These are phyloP conservation scores for Artemia sp. DNA, from an alignment of 2,888 invertebrate species.

Conservation along the genomic window DNA sequence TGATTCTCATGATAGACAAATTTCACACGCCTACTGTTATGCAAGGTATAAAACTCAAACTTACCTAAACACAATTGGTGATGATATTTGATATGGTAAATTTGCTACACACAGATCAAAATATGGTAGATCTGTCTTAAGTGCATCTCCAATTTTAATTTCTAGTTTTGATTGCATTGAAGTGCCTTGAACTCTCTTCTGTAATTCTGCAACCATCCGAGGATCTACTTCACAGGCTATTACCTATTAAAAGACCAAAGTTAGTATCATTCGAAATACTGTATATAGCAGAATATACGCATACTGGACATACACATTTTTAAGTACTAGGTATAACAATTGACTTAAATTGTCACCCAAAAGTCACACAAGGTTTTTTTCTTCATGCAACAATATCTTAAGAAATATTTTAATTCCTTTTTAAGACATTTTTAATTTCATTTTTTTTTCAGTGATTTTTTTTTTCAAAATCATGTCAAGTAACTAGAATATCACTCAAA, in stretches of 20 bases:
- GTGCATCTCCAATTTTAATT: slow-evolving; percentile 78
- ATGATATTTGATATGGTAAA: slow-evolving; percentile 93
- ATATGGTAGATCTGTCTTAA: slow-evolving; percentile 83
- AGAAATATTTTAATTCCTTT: too few relatives aligned
- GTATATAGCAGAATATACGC: slow-evolving; percentile 24
- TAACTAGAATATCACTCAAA: too few relatives aligned
- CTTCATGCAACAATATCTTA: too few relatives aligned
- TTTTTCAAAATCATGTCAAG: too few relatives aligned
- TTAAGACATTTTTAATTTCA: too few relatives aligned
- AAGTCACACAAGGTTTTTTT: too few relatives aligned
- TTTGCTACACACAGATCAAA: slow-evolving; percentile 98
- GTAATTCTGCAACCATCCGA: slow-evolving; percentile 83
- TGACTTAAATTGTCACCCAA: too few relatives aligned
- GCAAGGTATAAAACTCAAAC: not conserved
- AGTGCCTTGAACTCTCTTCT: slow-evolving; percentile 85
- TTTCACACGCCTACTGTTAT: too few relatives aligned
- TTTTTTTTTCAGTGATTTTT: too few relatives aligned
- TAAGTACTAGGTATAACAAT: not conserved
- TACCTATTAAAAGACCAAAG: slow-evolving; percentile 35
- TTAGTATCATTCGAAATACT: too few relatives aligned
- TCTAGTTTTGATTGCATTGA: slow-evolving; percentile 73
- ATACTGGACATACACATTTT: slow-evolving; percentile 20
- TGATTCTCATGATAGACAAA: too few relatives aligned
- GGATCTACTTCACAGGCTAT: slow-evolving; percentile 95
- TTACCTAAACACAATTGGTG: slow-evolving; percentile 62